A percentile compares a stretch with the other conserved stretches of the same genome.
phyloP scores from a whole-genome alignment of 2,888 invertebrate species.

The Hydriomena furcata region DNA sequence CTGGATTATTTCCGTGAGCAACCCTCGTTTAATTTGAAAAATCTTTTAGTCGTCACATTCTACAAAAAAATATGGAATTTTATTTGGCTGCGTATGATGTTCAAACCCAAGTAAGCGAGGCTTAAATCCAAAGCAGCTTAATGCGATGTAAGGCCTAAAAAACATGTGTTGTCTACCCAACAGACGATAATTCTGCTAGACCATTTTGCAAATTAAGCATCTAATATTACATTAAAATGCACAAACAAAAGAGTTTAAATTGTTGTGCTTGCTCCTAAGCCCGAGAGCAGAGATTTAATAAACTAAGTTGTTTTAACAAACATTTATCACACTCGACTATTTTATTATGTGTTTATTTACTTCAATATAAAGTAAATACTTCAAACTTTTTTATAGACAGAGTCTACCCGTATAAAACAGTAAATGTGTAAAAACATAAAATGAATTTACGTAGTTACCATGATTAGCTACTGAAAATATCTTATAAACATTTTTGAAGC shows the following conservation, averaged over 20 bases:
- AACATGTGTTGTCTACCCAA: constrained; percentile 22
- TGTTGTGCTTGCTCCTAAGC: too few relatives aligned
- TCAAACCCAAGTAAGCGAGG: constrained; percentile 6
- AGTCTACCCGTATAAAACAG: too few relatives aligned
- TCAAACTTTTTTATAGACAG: too few relatives aligned
- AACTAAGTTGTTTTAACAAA: neutral
- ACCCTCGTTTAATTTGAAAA: neutral
- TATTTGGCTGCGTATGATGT: neutral
- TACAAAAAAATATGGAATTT: neutral
- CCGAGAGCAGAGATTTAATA: too few relatives aligned
- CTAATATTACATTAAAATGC: too few relatives aligned
- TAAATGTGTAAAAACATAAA: too few relatives aligned
- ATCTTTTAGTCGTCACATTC: neutral
- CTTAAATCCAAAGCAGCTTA: constrained; percentile 21
- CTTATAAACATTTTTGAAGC: too few relatives aligned
- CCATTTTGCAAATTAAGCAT: neutral
- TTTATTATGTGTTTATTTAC: too few relatives aligned
- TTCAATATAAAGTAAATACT: too few relatives aligned
- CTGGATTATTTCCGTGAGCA: constrained; percentile 1
- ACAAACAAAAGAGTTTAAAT: neutral
- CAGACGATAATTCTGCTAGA: neutral
- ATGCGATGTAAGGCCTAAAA: constrained; percentile 13
- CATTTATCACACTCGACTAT: too few relatives aligned
- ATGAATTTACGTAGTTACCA: too few relatives aligned
- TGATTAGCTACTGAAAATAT: too few relatives aligned